phyloP scores from a whole-genome alignment of 2,113 vertebrate genomes.

The Coptodon bakossiorum region DNA sequence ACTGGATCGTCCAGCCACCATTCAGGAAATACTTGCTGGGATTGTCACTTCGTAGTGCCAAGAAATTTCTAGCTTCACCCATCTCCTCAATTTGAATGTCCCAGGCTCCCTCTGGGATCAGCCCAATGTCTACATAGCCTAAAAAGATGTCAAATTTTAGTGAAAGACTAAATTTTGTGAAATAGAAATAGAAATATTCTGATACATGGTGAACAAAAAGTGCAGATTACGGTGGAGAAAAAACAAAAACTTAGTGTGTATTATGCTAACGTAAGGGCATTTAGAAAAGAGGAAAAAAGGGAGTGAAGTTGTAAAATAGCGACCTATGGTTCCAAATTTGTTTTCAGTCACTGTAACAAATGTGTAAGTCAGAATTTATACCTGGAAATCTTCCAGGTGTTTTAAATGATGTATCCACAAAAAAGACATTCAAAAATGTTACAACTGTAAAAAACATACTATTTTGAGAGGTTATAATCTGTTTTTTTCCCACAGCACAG shows the following conservation, averaged over 20 bases:
- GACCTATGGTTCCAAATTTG: background rate
- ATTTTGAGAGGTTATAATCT: background rate
- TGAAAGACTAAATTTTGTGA: background rate
- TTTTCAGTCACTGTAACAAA: background rate
- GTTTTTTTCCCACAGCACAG: background rate
- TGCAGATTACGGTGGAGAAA: background rate
- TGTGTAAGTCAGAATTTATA: background rate
- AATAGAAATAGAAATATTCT: background rate
- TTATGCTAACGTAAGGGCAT: rapidly evolving
- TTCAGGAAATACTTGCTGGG: slow-evolving; percentile 90
- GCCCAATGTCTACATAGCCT: slow-evolving; percentile 92
- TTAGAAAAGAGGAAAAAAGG: rapidly evolving
- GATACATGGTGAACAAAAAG: background rate
- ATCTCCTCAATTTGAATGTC: slow-evolving; percentile 88
- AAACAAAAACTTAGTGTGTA: background rate
- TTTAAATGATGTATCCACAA: background rate
- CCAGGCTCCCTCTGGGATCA: slow-evolving; percentile 86
- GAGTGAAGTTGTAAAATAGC: background rate
- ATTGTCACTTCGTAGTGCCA: slow-evolving; percentile 84
- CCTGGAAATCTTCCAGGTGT: background rate
- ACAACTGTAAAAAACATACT: background rate
- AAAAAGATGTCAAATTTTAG: background rate
- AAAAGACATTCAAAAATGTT: background rate
- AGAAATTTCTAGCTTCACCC: slow-evolving; percentile 85
- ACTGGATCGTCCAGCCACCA: slow-evolving; percentile 92